Evolutionary conservation across 92 coral and sea anemone species (phyloP), one percentile per base, ranked within the genome.

Genomic region (Umimayanthus kanabou): DNA sequence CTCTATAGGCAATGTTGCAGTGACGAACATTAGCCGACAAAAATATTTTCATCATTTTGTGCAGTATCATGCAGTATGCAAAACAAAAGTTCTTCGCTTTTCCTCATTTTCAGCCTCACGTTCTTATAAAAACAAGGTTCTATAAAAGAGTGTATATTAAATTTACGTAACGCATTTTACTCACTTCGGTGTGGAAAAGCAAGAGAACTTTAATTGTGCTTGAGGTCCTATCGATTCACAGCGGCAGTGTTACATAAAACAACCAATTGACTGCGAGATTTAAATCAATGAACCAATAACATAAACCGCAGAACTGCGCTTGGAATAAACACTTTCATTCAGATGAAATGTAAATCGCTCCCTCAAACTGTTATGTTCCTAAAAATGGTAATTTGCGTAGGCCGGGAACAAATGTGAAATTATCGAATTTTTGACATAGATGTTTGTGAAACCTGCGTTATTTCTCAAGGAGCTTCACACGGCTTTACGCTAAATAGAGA

Each of bases 301-400:
- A 13, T 23, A 29, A 22, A 50, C 79, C 58, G 15, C 64, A 50
- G n/a, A 42, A 4, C 43, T 45, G 55, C 47, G 78, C 47, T 69
- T 55, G 42, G 33, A 83, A 70, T 71, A 83, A 70, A 43, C 45
- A 83, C 58, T 39, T 26, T 83, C 15, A 80, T 39, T 82, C 25
- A 6, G 39, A 82, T 82, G 33, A 43, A 81, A 29, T 81, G 85
- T 65, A 67, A 42, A 82, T 69, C 23, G 87, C 9, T 83, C 45
- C 67, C 64, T 25, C 29, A 28, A 83, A 45, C 65, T 67, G 67
- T 50, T 83, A 70, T 70, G 39, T 69, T 39, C 65, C 77, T 43
- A 29, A 71, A 82, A 83, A 43, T 69, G n/a, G 42, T 26, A 83
- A 82, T 26, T 43, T 83, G 78, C 87, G 87, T 83, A 83, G 87